These are phyloP conservation scores for Drosophila borborema DNA, from an alignment of 2,888 invertebrate species.

Conservation along the genomic window DNA sequence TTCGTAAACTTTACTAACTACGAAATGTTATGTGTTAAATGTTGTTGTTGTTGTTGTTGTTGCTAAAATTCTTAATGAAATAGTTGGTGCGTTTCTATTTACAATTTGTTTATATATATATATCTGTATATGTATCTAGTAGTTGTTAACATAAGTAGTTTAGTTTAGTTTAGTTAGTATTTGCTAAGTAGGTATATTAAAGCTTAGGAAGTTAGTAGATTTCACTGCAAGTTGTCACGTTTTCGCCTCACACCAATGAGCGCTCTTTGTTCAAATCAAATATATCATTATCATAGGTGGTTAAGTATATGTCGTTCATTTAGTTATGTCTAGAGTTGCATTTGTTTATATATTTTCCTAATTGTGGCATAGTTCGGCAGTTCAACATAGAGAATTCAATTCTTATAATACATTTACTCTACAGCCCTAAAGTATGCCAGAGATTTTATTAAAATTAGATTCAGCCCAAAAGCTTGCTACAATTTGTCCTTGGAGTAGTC, in stretches of 20 bases:
- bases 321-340: slow-evolving; percentile 1
- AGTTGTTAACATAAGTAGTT: slow-evolving; percentile 34
- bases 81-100: slow-evolving; percentile 80
- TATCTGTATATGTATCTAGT: slow-evolving; percentile 38
- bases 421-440: slow-evolving; percentile 27
- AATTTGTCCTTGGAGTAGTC: neutral
- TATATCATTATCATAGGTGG: slow-evolving; percentile 29
- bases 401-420: slow-evolving; percentile 7
- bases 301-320: slow-evolving; percentile 30
- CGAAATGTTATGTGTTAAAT: slow-evolving; percentile 43
- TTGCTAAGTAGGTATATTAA: slow-evolving; percentile 63
- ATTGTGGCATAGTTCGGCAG: slow-evolving; percentile 4
- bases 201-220: slow-evolving; percentile 76
- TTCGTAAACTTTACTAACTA: slow-evolving; percentile 69
- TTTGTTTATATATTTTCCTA: slow-evolving; percentile 4
- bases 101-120: slow-evolving; percentile 59
- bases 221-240: slow-evolving; percentile 61
- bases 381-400: slow-evolving; percentile 2
- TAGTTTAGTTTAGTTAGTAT: slow-evolving; percentile 30
- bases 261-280: slow-evolving; percentile 16
- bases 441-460: neutral
- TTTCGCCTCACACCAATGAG: slow-evolving; percentile 8
- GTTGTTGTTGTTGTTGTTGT: slow-evolving; percentile 31
- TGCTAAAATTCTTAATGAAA: slow-evolving; percentile 75
- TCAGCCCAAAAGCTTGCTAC: slow-evolving; percentile 12